Evolutionary conservation across 2,113 vertebrate genomes (phyloP), one percentile per base, ranked within the genome.

Genomic region (Tetrax tetrax): DNA sequence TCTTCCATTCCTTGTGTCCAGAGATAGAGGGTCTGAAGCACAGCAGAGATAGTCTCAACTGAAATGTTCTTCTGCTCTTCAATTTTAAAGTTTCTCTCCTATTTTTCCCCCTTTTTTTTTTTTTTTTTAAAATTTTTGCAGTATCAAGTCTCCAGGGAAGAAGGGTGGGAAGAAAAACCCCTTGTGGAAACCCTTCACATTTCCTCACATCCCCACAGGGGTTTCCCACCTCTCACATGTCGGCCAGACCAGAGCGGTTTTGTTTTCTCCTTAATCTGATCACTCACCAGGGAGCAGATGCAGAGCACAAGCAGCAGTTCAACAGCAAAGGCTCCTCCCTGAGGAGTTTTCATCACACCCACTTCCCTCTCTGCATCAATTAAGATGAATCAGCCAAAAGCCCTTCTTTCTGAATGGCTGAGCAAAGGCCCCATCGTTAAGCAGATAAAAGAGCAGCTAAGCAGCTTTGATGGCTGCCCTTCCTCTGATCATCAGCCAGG

Each of bases 41-140:
- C 65, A 69, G 71, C 59, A 28, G 48, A 3, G 10, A 12, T 1
- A 68, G 9, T 17, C 63, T 76, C 53, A 74, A 6, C 22, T 68
- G 27, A 38, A 47, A 35, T 10, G 7, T 5, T 14, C 2, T 6
- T 54, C 54, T 60, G 14, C 21, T 27, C 25, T 4, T 75, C 10
- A 31, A 48, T 22, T 79, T 70, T 5, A 15, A 87, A 70, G 22
- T 28, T 72, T 71, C 45, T 43, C 2, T 37, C 84, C 31, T 4
- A 0, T 27, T 28, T 74, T 37, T 19, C 18, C 45, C 3, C 0
- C 2, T 12, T 54, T 12, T 61, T 33, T 17, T 12, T 19, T 35
- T 64, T 54, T 17, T 18, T 8, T 3, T 23, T 6, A n/a, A n/a
- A 4, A 19, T 31, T 77, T 89, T 56, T 68, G 71, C 18, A 71